Conservation (phyloP, 2,888 invertebrate species). For the Aleiodes leptofemur region DNA sequence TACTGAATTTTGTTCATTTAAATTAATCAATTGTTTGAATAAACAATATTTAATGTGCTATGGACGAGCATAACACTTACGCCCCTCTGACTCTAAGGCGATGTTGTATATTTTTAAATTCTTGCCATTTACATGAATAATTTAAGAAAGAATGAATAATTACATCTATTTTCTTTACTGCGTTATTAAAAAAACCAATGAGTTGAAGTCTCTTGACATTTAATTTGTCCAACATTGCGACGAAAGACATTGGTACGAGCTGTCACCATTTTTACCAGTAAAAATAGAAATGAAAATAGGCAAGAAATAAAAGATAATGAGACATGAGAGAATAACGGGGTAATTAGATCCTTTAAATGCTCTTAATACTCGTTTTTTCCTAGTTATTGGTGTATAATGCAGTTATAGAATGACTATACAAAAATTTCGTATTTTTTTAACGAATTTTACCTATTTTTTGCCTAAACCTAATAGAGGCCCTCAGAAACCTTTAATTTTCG, state of each 20-base stretch:
- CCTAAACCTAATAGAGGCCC: slow-evolving; percentile 47
- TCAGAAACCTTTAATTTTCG: slow-evolving; percentile 58
- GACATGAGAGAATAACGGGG: slow-evolving; percentile 71
- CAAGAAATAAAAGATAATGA: slow-evolving; percentile 35
- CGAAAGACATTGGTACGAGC: slow-evolving; percentile 65
- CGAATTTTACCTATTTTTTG: slow-evolving; percentile 33
- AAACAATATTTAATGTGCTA: too few relatives aligned
- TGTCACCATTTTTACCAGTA: slow-evolving; percentile 62
- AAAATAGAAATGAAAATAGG: slow-evolving; percentile 41
- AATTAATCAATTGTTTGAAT: too few relatives aligned
- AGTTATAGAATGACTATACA: slow-evolving; percentile 31
- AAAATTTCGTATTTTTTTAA: not conserved
- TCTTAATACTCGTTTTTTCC: slow-evolving; percentile 61
- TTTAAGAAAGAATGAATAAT: slow-evolving; percentile 51
- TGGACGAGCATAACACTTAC: too few relatives aligned
- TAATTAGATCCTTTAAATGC: slow-evolving; percentile 71
- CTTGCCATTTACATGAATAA: too few relatives aligned
- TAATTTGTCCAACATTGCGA: slow-evolving; percentile 11
- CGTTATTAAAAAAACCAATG: not conserved
- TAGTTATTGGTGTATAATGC: slow-evolving; percentile 38
- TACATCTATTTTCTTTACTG: slow-evolving; percentile 38
- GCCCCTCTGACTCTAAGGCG: too few relatives aligned
- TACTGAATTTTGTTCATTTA: too few relatives aligned
- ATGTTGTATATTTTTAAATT: too few relatives aligned
- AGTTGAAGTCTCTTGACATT: not conserved